phyloP scores from a whole-genome alignment of 2,888 invertebrate genomes.

The Monoplex corrugatus region DNA sequence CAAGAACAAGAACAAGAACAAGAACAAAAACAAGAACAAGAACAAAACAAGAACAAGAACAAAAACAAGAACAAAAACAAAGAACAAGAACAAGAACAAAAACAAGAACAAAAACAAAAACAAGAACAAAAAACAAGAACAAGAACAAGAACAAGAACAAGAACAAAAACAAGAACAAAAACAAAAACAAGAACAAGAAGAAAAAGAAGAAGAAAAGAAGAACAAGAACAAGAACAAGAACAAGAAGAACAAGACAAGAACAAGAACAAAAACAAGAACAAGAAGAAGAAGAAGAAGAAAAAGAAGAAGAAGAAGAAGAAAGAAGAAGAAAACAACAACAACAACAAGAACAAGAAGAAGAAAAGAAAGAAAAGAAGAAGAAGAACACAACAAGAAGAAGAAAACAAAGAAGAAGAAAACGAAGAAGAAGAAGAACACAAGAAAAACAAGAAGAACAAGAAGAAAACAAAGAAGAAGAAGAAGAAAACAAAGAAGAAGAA shows the following conservation, averaged over 20 bases:
- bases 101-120: neutral
- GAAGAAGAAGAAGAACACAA: neutral
- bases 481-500: neutral
- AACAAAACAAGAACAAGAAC: neutral
- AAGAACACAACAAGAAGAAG: too few species aligned
- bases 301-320: neutral
- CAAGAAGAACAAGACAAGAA: neutral
- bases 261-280: neutral
- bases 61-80: neutral
- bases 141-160: neutral
- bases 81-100: neutral
- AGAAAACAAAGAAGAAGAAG: neutral
- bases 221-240: neutral
- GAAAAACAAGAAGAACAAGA: neutral
- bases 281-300: neutral
- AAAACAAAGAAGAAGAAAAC: too few species aligned
- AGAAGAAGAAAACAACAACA: neutral
- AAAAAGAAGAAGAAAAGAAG: too few species aligned
- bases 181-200: too few species aligned
- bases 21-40: slow-evolving; percentile 4
- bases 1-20: neutral
- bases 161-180: too few species aligned
- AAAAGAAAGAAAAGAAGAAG: too few species aligned
- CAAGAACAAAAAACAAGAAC: neutral
- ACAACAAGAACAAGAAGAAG: too few species aligned